Evolutionary conservation across 2,888 invertebrate genomes (phyloP), one percentile per base, ranked within the genome.

Genomic region (Poecilus cupreus): DNA sequence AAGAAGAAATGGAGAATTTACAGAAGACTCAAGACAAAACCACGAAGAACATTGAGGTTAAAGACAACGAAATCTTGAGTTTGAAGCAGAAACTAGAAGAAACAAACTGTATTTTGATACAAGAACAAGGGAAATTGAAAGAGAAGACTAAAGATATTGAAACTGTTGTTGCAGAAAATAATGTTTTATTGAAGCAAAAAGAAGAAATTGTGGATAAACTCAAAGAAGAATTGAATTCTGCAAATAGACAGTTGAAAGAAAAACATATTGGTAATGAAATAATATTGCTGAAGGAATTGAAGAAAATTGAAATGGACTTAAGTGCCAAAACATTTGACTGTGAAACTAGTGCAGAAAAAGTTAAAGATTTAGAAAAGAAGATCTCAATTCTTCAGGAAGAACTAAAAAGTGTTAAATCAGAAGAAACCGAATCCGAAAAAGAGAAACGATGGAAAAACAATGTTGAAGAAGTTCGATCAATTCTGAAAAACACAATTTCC

Each of bases 261-360:
- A 86, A 85, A 83, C 78, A 85, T 60, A 60, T 60, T 43, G 84
- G 86, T 20, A 68, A 83, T 16, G 87, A 88, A 83, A 84, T 84
- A 37, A 82, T 81, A 54, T 82, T 86, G 32, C 84, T 85, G 57
- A 88, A 88, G 84, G 87, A 88, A 83, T 81, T 87, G 6, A 86
- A 88, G 10, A 86, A 87, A 84, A 80, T 88, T 2, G 87, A 87
- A 83, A 87, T 88, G 86, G 87, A 88, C 80, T 88, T 91, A 18
- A 92, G 91, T 87, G 90, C 90, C 82, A 92, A 91, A 89, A 87
- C 90, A 82, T 88, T 90, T 86, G 92, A 92, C 86, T 86, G 91
- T 83, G 92, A 92, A 88, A 90, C 90, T 83, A 84, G 89, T 80
- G 88, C 89, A 86, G 91, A 91, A 83, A 85, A 85, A 2, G 89